phyloP scores from a whole-genome alignment of 2,888 invertebrate genomes.

The Drosophila nr. perissopoda region DNA sequence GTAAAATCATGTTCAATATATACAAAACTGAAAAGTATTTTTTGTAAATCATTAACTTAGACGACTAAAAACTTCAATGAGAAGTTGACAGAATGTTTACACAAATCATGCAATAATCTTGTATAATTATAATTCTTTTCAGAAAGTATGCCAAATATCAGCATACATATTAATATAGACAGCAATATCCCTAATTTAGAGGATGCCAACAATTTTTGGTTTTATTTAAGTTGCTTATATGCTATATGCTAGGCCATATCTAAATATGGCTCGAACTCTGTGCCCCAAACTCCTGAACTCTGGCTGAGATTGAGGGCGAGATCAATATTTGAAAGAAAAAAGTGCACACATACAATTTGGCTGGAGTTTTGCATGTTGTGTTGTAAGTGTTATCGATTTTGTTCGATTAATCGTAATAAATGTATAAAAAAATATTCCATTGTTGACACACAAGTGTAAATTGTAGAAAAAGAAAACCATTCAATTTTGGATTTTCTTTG shows the following conservation, averaged over 20 bases:
- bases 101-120: not conserved
- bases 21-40: constrained; percentile 1
- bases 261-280: not conserved
- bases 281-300: not conserved
- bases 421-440: constrained; percentile 25
- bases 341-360: constrained; percentile 35
- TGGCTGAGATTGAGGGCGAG: constrained; percentile 8
- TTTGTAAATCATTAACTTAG: not conserved
- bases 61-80: constrained; percentile 1
- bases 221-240: not conserved
- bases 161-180: constrained; percentile 16
- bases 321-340: not conserved
- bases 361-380: constrained; percentile 31
- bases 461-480: constrained; percentile 10
- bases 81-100: constrained; percentile 24
- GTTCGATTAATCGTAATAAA: constrained; percentile 23
- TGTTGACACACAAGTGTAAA: constrained; percentile 37
- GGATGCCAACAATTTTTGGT: constrained; percentile 2
- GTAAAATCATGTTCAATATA: constrained; percentile 18
- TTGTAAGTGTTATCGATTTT: constrained; percentile 23
- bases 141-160: constrained; percentile 29
- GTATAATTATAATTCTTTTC: constrained; percentile 8
- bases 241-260: constrained; percentile 5
- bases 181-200: not conserved
- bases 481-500: constrained; percentile 31